Evolutionary conservation across 2,113 vertebrate genomes (phyloP), one percentile per base, ranked within the genome.

Genomic region (Notarius lentiginosus): DNA sequence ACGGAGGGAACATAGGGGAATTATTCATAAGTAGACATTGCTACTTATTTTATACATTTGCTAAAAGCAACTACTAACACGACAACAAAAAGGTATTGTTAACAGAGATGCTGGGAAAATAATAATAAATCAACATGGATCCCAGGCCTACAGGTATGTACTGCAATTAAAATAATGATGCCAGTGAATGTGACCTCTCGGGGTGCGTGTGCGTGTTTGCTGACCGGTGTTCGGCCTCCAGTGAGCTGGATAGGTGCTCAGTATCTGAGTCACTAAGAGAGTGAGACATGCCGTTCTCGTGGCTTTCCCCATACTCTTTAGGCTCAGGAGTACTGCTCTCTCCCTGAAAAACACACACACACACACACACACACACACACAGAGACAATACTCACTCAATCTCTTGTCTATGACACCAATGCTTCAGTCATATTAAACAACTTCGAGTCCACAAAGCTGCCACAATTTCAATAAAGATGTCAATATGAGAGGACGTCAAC

Each of bases 161-260:
- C 20, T 75, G 41, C 10, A 2, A 49, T 24, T 75, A 75, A 75
- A 5, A 5, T 14, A 72, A 20, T 72, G 30, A 17, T 8, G 0
- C 10, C 41, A 75, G 72, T 11, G 41, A 51, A 51, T 49, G 41
- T 49, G 72, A 41, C 34, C 34, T n/a, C n/a, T n/a, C n/a, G n/a
- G 73, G 11, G 22, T 63, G 56, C 47, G 66, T 4, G 53, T 82
- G 34, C 68, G 56, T 14, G 86, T n/a, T 22, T 20, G 61, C 87
- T 92, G 88, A 98, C 98, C 98, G 96, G 95, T 99, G 98, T 94
- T 99, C 98, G 89, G 98, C 98, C 95, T 99, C 98, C 93, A 99
- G 91, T 73, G 98, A 99, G 90, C 98, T 97, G 85, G 98, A 99
- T 89, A 99, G 96, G 91, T 96, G 97, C 87, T 97, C 97, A 1